These are phyloP conservation scores for Dysidea cf. avara DNA, from an alignment of 37 sponge, comb jelly and placozoan genomes.

Conservation along the genomic window DNA sequence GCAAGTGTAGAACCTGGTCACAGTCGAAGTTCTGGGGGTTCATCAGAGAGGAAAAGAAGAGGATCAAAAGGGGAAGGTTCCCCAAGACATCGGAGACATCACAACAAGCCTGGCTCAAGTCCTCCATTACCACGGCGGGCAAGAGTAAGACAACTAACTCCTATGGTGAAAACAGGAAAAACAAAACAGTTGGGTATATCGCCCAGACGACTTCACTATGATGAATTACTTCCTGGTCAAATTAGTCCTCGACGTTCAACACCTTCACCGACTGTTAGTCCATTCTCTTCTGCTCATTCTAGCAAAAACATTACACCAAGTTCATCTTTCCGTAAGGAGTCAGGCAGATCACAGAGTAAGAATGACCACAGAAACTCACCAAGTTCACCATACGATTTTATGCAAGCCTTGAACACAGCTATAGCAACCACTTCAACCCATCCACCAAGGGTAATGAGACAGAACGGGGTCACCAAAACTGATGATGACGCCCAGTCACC, in stretches of 20 bases:
- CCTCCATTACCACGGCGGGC: conserved; percentile 2
- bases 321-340: not conserved
- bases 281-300: not conserved
- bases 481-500: not conserved
- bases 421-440: conserved; percentile 12
- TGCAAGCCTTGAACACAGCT: conserved; percentile 4
- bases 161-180: conserved; percentile 13
- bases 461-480: not conserved
- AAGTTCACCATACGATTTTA: conserved; percentile 9
- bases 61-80: not conserved
- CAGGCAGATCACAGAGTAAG: conserved; percentile 10
- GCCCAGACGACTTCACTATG: not conserved
- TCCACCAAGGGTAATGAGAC: conserved; percentile 23
- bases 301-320: not conserved
- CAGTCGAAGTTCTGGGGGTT: conserved; percentile 37
- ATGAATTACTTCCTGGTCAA: not conserved
- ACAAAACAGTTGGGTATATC: not conserved
- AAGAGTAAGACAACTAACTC: conserved; percentile 31
- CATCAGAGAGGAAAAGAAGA: not conserved
- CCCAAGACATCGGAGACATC: not conserved
- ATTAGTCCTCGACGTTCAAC: not conserved
- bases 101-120: conserved; percentile 24
- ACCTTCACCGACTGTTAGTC: not conserved
- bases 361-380: conserved; percentile 6
- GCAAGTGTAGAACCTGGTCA: not conserved